Base-by-base conservation (phyloP, 2,797 vertebrate species). In the Esox lucius region DNA sequence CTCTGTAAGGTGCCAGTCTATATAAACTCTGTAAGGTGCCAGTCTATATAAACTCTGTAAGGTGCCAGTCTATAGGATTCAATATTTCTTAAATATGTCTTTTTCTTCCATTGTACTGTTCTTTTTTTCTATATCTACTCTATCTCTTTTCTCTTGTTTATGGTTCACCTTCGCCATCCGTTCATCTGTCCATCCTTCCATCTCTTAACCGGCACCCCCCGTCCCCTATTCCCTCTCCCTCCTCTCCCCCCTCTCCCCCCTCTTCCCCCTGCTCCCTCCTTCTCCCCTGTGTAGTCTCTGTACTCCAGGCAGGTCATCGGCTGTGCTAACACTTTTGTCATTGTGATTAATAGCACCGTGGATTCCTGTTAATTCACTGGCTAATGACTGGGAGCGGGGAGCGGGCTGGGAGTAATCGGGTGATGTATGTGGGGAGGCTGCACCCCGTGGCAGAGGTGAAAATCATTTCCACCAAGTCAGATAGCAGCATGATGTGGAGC, bases 351-450 rank as follows among this genome's bases (percentile, higher is more conserved):
- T 99, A 96, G 97, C 92, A 87, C 82, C 90, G 93, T 92, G 95
- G 93, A 95, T 93, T 94, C 95, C 92, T 93, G 95, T 97, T 99
- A 99, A 99, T 99, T 99, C 96, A 96, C 94, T 96, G 94, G 96
- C 96, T 99, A 99, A 99, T 98, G 98, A 97, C 95, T 96, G 94
- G 92, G 92, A 93, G 92, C 91, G 91, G 91, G 49, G 70, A 76
- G 93, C 87, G 89, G 92, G 94, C 93, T 90, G 85, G 85, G 86
- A 93, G 95, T 96, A 97, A 96, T 96, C 95, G 94, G 95, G 96
- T 98, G 96, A 98, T 98, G 95, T 97, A 98, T 98, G 95, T 92
- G 94, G 90, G 91, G 91, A 90, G 94, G 91, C 91, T 90, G 88
- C 93, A 94, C 95, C 93, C 94, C 90, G 89, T 96, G 97, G 96